These are phyloP conservation scores for Drosophila lacteicornis DNA, from an alignment of 1,140 invertebrate species.

Conservation along the genomic window DNA sequence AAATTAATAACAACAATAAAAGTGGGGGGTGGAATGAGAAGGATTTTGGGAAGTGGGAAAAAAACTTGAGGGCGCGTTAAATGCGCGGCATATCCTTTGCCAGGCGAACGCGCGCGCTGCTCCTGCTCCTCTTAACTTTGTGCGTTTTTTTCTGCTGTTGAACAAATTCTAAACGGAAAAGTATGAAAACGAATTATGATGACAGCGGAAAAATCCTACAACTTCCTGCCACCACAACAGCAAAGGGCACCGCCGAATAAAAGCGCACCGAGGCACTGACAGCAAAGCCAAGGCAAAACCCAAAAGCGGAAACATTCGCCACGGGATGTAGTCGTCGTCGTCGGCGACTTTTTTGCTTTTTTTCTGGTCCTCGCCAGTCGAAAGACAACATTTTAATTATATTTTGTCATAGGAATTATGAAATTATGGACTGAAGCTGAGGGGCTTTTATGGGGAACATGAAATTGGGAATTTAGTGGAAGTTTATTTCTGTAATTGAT, in stretches of 20 bases:
- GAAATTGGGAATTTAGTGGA: not conserved
- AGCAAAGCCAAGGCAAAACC: constrained; percentile 26
- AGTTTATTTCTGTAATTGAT: constrained; percentile 3
- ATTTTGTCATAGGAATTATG: constrained; percentile 50
- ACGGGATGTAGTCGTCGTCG: constrained; percentile 61
- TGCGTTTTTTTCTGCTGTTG: constrained; percentile 54
- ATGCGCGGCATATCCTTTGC: constrained; percentile 73
- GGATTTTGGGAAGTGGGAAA: not conserved
- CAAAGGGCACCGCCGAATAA: constrained; percentile 25
- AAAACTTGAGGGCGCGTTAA: constrained; percentile 55
- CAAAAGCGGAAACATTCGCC: constrained; percentile 67
- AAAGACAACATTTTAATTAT: constrained; percentile 73
- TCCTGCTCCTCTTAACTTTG: constrained; percentile 34
- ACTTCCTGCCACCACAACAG: constrained; percentile 73
- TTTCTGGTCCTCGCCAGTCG: constrained; percentile 12
- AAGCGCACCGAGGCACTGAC: constrained; percentile 11
- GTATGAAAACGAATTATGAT: constrained; percentile 83
- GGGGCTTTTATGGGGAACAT: not conserved
- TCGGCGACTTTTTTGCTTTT: constrained; percentile 13
- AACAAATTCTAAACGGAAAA: constrained; percentile 83
- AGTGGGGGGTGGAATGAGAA: not conserved
- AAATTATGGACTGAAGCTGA: constrained; percentile 19
- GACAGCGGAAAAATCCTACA: constrained; percentile 83
- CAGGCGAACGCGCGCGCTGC: constrained; percentile 56
- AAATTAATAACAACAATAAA: constrained; percentile 60